phyloP scores from a whole-genome alignment of 2,888 invertebrate genomes.

The Aphodius sticticus region DNA sequence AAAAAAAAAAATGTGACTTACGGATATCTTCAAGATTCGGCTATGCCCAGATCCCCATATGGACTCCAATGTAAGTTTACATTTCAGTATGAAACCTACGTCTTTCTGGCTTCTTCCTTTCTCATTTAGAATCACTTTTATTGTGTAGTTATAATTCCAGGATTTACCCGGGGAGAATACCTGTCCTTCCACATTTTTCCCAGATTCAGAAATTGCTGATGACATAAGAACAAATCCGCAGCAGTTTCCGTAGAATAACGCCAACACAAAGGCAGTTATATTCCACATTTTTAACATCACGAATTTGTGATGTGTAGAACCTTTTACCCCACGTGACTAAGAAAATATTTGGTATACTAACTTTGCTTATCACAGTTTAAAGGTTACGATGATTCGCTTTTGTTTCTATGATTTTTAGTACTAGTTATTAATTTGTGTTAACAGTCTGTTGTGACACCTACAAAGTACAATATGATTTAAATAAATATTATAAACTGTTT shows the following conservation, averaged over 20 bases:
- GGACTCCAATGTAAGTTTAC: slow-evolving; percentile 67
- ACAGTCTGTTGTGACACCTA: no score
- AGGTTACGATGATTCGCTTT: not conserved
- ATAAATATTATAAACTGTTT: not conserved
- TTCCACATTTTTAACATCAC: not conserved
- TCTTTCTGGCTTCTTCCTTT: slow-evolving; percentile 64
- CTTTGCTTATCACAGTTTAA: not conserved
- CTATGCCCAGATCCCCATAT: slow-evolving; percentile 66
- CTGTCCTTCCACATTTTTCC: slow-evolving; percentile 50
- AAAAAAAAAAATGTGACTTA: slow-evolving; percentile 51
- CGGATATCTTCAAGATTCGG: slow-evolving; percentile 71
- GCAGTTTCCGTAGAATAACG: slow-evolving; percentile 49
- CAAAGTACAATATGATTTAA: no score
- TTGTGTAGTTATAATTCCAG: slow-evolving; percentile 70
- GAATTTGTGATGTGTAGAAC: no score
- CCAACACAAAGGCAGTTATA: not conserved
- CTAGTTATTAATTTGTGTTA: not conserved
- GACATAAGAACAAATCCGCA: slow-evolving; percentile 62
- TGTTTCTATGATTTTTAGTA: not conserved
- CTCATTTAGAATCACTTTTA: slow-evolving; percentile 75
- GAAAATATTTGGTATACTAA: not conserved
- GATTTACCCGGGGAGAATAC: slow-evolving; percentile 62
- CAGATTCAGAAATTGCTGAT: slow-evolving; percentile 57
- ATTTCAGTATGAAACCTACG: slow-evolving; percentile 73
- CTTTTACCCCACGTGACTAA: not conserved